A percentile compares a stretch with the other conserved stretches of the same genome.
These are phyloP conservation scores for Crossocerus cetratus DNA, from an alignment of 2,888 invertebrate genomes.

Conservation along the genomic window DNA sequence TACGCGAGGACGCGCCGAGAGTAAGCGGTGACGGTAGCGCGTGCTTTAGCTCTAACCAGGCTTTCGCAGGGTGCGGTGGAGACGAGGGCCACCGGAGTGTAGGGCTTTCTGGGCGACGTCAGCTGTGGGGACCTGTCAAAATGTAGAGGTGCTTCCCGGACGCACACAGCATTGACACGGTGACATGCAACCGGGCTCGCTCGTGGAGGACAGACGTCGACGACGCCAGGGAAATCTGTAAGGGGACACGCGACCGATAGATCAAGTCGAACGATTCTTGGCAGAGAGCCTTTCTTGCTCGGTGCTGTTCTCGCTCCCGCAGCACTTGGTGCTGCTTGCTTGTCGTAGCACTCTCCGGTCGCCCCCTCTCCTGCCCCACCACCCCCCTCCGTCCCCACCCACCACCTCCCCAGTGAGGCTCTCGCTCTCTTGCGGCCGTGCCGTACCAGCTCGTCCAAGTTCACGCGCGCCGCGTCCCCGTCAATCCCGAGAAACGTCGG, in stretches of 20 bases:
- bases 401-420: neutral
- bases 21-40: constrained; percentile 32
- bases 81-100: neutral
- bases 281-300: constrained; percentile 2
- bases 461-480: constrained; percentile 2
- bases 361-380: neutral
- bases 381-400: neutral
- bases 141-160: constrained; percentile 49
- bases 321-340: neutral
- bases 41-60: constrained; percentile 7
- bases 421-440: constrained; percentile 2
- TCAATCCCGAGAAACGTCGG: neutral
- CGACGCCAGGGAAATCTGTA: constrained; percentile 10
- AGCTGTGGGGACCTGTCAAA: constrained; percentile 52
- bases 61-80: neutral
- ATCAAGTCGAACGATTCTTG: neutral
- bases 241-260: neutral
- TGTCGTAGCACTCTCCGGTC: neutral
- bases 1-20: constrained; percentile 42
- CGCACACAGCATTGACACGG: constrained; percentile 39
- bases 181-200: constrained; percentile 35
- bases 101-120: constrained; percentile 37
- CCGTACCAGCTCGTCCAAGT: constrained; percentile 2
- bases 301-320: neutral
- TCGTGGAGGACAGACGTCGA: constrained; percentile 47